Percentiles rank a stretch among this genome's conserved stretches.
These are phyloP conservation scores for Pelusios castaneus DNA, from an alignment of 2,113 vertebrate genomes.

Conservation along the genomic window DNA sequence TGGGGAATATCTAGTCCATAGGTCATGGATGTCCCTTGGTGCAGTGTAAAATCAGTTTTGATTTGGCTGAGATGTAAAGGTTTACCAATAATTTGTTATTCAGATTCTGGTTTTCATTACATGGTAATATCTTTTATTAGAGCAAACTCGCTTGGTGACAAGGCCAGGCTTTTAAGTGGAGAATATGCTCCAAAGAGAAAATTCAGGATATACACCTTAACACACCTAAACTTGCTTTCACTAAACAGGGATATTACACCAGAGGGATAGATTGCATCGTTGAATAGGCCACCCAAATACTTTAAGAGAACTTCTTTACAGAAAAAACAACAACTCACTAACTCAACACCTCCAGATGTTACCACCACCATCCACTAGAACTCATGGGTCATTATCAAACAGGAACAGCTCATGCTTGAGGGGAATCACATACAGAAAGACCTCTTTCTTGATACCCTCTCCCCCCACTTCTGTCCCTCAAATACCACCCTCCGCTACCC, in stretches of 20 bases:
- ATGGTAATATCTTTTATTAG: background rate
- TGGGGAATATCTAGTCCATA: background rate
- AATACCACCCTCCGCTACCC: background rate
- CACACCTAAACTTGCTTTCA: background rate
- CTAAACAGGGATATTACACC: background rate
- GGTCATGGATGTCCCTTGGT: background rate
- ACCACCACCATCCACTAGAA: background rate
- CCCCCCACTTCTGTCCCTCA: background rate
- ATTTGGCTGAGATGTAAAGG: background rate
- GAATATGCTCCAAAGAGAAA: background rate
- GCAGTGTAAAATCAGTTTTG: background rate
- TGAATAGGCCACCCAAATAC: background rate
- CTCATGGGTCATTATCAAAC: background rate
- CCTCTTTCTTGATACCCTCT: background rate
- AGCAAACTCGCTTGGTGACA: background rate
- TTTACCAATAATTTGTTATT: background rate
- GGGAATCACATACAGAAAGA: background rate
- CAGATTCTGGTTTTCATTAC: background rate
- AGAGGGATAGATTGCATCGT: background rate
- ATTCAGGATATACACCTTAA: background rate
- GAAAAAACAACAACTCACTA: background rate
- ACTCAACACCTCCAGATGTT: background rate
- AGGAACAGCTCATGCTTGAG: background rate
- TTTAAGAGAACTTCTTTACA: background rate
- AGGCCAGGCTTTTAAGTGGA: background rate